Base-by-base conservation (phyloP, 2,888 invertebrate genomes). In the Silvanus unidentatus region DNA sequence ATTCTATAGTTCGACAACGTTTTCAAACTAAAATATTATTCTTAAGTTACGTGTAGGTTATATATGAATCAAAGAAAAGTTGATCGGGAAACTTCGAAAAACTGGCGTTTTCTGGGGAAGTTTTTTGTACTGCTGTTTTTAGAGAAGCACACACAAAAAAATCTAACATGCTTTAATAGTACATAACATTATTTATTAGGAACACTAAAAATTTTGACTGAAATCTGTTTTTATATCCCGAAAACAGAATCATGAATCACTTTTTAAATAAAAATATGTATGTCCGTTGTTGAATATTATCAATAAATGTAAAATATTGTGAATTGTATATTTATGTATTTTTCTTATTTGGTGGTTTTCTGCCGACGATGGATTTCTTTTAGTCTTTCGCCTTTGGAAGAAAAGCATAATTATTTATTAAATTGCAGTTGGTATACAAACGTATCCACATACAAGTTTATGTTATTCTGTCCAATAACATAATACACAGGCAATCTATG, bases 1-100 rank as follows among this genome's bases (percentile, higher is more conserved):
- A 46, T 49, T 50, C 49, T 49, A 47, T 49, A 52, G 49, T 52
- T 53, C 43, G 43, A 47, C 43, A 52, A 43, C 37, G 43, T 49
- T 48, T 22, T 45, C 39, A 40, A 45, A 49, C 49, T 48, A 52
- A n/a, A n/a, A 55, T 58, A 59, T 57, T 59, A 59, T 55, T 58
- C 53, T 54, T 57, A 53, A 55, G 54, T 59, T 58, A 57, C 55
- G 53, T 52, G 52, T 49, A 48, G 48, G 52, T 55, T 55, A 58
- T 55, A 57, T 55, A 54, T 58, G 57, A 57, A 59, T 55, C 57
- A 59, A 55, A 45, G 49, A 40, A 55, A 58, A 57, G 55, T 57
- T 52, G 56, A 59, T 59, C 54, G 52, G 45, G 40, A 55, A 57
- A 58, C 47, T 57, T 57, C 55, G 53, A 56, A 53, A 58, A 58